Evolutionary conservation across 2,113 vertebrate genomes (phyloP).

Genomic region (Azemiops feae): DNA sequence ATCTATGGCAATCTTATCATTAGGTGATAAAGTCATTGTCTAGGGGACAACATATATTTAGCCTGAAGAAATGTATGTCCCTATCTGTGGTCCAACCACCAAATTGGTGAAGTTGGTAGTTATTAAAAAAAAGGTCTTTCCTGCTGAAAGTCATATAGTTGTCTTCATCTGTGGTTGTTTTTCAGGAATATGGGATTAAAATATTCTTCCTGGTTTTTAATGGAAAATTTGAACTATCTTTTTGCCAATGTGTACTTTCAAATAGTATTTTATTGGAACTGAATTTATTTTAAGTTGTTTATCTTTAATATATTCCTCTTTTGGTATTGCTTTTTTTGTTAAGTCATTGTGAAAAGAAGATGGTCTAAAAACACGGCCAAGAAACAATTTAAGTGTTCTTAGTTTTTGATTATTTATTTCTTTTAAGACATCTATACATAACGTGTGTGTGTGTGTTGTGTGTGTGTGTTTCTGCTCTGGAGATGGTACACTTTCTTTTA

Average conservation of each 20-base stretch:
- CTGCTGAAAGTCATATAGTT: neutral
- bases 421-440: neutral
- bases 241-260: neutral
- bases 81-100: neutral
- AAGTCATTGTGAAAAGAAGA: neutral
- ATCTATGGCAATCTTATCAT: constrained; percentile 43
- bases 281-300: neutral
- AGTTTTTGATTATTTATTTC: neutral
- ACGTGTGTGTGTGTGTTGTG: neutral
- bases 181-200: neutral
- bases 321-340: neutral
- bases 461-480: neutral
- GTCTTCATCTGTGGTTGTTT: neutral
- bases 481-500: too few species aligned
- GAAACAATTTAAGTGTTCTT: neutral
- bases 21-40: constrained; percentile 31
- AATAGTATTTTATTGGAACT: neutral
- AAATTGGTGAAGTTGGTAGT: neutral
- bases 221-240: neutral
- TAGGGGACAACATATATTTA: constrained; percentile 8
- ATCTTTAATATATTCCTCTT: neutral
- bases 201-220: neutral
- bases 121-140: neutral
- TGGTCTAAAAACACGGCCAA: neutral
- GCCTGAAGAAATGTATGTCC: neutral